Conservation (phyloP, 1,140 invertebrate genomes). For the Macrotrachela quadricornifera region DNA sequence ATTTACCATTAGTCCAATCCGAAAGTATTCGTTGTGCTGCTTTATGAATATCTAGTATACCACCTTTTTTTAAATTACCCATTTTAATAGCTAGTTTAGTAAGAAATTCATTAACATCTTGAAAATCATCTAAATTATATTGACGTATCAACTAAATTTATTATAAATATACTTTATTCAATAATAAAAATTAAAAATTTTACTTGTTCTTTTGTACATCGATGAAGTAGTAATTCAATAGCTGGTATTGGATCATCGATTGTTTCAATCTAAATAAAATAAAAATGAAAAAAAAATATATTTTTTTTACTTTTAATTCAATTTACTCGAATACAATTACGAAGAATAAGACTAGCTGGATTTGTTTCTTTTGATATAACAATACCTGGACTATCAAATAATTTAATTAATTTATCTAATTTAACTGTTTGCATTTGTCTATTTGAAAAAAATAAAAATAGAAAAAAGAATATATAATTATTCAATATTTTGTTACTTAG, state of each 20-base stretch:
- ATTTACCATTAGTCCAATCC: slow-evolving; percentile 79
- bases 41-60: slow-evolving; percentile 55
- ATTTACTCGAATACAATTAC: slow-evolving; percentile 59
- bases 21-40: slow-evolving; percentile 61
- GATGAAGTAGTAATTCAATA: slow-evolving; percentile 59
- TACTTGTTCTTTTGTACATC: slow-evolving; percentile 44
- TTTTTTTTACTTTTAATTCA: not conserved
- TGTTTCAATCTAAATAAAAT: slow-evolving; percentile 38
- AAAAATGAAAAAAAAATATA: not conserved
- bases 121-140: slow-evolving; percentile 34
- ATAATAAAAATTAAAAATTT: no score
- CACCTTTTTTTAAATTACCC: slow-evolving; percentile 66
- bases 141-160: slow-evolving; percentile 32
- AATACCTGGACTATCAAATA: slow-evolving; percentile 87
- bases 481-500: slow-evolving; percentile 28
- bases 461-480: not conserved
- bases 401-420: slow-evolving; percentile 77
- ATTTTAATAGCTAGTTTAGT: slow-evolving; percentile 54
- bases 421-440: slow-evolving; percentile 70
- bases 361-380: slow-evolving; percentile 50
- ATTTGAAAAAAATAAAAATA: slow-evolving; percentile 6
- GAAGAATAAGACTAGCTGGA: slow-evolving; percentile 47
- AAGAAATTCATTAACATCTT: slow-evolving; percentile 47
- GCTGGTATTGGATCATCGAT: slow-evolving; percentile 62
- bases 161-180: no score